Percentiles rank a stretch among this genome's conserved stretches.
These are phyloP conservation scores for Myripristis jacobus DNA, from an alignment of 2,797 vertebrate genomes.

Conservation along the genomic window DNA sequence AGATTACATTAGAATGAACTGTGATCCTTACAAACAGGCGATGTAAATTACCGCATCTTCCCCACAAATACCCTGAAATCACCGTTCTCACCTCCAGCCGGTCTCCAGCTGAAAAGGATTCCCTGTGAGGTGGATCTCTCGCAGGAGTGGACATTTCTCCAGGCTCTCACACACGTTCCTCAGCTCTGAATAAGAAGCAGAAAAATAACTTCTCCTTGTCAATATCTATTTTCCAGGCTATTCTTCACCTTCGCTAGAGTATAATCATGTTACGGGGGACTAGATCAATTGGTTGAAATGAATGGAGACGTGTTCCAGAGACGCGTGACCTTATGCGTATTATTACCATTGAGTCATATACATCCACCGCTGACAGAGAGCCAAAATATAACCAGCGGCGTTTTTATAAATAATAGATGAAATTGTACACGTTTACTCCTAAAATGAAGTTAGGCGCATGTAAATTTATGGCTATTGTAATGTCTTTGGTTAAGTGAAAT, in stretches of 20 bases:
- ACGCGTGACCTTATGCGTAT: constrained; percentile 4
- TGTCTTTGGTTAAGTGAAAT: constrained; percentile 11
- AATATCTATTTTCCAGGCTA: constrained; percentile 12
- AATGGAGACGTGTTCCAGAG: constrained; percentile 9
- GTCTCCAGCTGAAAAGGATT: constrained; percentile 91
- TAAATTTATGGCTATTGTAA: constrained; percentile 23
- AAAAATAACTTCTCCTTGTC: constrained; percentile 8
- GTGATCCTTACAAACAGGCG: background rate
- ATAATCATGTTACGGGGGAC: constrained; percentile 2
- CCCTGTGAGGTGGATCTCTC: constrained; percentile 83
- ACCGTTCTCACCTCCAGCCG: constrained; percentile 88
- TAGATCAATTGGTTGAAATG: constrained; percentile 6
- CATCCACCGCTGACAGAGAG: background rate
- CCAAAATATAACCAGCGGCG: background rate
- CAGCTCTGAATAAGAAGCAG: constrained; percentile 81
- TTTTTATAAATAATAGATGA: constrained; percentile 17
- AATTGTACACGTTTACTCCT: background rate
- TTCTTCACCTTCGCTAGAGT: constrained; percentile 17
- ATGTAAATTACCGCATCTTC: background rate
- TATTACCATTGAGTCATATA: constrained; percentile 1
- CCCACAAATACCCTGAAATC: background rate
- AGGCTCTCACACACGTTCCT: constrained; percentile 79
- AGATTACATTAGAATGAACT: constrained; percentile 5
- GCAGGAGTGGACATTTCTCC: constrained; percentile 82
- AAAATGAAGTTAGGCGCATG: constrained; percentile 9